Percentiles rank a stretch among this genome's conserved stretches.
These are phyloP conservation scores for Heteromyza rotundicornis DNA, from an alignment of 2,888 invertebrate species.

Conservation along the genomic window DNA sequence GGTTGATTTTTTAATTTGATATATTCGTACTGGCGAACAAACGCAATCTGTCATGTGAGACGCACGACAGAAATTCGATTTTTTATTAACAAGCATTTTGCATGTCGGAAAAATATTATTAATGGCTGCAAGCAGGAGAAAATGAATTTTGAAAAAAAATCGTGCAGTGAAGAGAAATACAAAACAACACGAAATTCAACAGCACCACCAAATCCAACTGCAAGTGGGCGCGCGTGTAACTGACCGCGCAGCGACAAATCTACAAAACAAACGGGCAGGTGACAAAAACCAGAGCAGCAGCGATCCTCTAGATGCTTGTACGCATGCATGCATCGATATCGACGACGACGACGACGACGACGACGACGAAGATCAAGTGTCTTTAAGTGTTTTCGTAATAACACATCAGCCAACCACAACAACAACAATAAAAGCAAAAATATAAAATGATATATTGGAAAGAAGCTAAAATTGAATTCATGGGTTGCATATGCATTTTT, in stretches of 20 bases:
- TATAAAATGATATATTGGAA: neutral
- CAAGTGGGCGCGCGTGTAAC: neutral
- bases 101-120: slow-evolving; percentile 34
- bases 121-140: slow-evolving; percentile 2
- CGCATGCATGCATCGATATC: no score
- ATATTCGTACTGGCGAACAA: slow-evolving; percentile 16
- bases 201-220: slow-evolving; percentile 7
- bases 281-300: neutral
- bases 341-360: no score
- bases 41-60: slow-evolving; percentile 38
- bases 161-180: neutral
- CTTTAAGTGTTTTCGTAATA: neutral
- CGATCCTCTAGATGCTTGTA: neutral
- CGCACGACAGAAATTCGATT: slow-evolving; percentile 29
- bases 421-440: neutral
- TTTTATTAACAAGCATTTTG: slow-evolving; percentile 32
- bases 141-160: neutral
- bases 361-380: no score
- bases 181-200: slow-evolving; percentile 5
- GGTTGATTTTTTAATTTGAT: slow-evolving; percentile 1
- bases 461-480: neutral
- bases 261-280: neutral
- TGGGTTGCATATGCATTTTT: neutral
- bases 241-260: neutral
- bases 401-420: neutral